Evolutionary conservation across 2,113 vertebrate genomes (phyloP), one percentile per base, ranked within the genome.

Genomic region (Otolemur garnettii): DNA sequence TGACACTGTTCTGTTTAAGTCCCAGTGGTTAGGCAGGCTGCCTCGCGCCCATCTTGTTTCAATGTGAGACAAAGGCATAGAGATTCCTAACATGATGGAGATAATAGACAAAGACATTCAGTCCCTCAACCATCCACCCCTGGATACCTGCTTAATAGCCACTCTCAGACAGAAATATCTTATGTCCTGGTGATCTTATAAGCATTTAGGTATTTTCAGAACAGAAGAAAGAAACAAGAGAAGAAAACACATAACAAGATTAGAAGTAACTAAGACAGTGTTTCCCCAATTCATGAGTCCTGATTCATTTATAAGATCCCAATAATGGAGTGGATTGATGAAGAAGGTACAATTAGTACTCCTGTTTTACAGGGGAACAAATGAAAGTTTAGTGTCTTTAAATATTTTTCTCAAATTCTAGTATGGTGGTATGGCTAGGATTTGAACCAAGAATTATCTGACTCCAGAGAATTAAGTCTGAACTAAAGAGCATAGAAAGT

Each of bases 21-120:
- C 1, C 22, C 14, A 12, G 1, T 4, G 11, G 2, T 9, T 30
- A 21, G 33, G 2, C 12, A 77, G 4, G 6, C 30, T 21, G 9
- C 26, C 11, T 28, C 17, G 57, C 18, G 55, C 6, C 74, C 24
- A 30, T 81, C 3, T 26, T 4, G 5, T 62, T 91, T 57, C 28
- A 5, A 2, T 28, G 14, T 77, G 7, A 84, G 9, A 50, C 11
- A 68, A 60, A 68, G 7, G 1, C 8, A 79, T 60, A 59, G 59
- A 45, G 8, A 15, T 50, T 75, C 30, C 59, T 22, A 38, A 5
- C 2, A 42, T 50, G 26, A 5, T 45, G 24, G 7, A 2, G 28
- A 57, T 13, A 75, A 18, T 38, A 50, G 42, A 57, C 9, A 30
- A 24, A 77, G 5, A 1, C 22, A 89, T 71, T 64, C 22, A 24